phyloP scores from a whole-genome alignment of 2,113 vertebrate species.

The Tetrax tetrax region DNA sequence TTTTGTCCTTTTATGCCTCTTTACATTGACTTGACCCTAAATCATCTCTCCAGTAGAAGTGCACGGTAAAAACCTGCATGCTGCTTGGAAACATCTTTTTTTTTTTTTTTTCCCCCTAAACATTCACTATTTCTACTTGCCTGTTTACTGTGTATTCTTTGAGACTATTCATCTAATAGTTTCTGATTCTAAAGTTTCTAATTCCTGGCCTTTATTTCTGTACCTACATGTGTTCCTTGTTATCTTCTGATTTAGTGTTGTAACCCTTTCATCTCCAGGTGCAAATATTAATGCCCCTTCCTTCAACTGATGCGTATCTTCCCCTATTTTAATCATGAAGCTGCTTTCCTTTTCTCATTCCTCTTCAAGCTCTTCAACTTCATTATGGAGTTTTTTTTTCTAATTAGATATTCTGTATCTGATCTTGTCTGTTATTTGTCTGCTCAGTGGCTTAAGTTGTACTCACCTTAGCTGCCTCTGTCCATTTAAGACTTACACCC shows the following conservation, averaged over 20 bases:
- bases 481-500: neutral
- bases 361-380: neutral
- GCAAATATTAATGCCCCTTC: neutral
- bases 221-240: neutral
- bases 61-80: neutral
- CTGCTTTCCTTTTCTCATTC: neutral
- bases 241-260: neutral
- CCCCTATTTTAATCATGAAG: neutral
- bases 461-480: neutral
- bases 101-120: rapidly evolving
- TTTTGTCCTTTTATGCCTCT: neutral
- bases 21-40: neutral
- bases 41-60: neutral
- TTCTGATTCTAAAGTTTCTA: neutral
- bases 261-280: neutral
- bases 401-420: neutral
- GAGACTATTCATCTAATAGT: neutral
- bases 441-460: neutral
- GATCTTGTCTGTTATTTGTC: neutral
- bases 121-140: neutral
- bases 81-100: neutral
- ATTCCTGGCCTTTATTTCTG: neutral
- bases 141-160: neutral
- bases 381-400: neutral
- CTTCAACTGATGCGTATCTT: neutral